Evolutionary conservation across 1,140 invertebrate genomes (phyloP).

Genomic region (Zaprionus ghesquierei): DNA sequence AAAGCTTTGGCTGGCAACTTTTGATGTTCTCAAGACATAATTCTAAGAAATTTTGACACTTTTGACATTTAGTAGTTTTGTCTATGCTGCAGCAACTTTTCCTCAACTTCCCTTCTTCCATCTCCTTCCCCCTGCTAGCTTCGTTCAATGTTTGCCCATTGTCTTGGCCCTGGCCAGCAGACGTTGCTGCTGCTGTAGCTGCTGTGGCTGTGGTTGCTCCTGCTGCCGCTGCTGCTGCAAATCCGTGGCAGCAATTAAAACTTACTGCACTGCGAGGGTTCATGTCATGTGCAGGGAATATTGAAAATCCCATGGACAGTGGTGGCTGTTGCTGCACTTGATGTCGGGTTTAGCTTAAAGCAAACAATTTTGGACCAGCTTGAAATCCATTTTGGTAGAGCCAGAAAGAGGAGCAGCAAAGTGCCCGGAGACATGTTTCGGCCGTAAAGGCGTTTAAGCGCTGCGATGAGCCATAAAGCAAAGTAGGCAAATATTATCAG

Average conservation of each 20-base stretch:
- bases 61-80: slow-evolving; percentile 81
- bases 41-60: slow-evolving; percentile 78
- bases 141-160: slow-evolving; percentile 42
- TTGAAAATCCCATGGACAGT: slow-evolving; percentile 28
- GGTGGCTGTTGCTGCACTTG: not conserved
- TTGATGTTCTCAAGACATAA: slow-evolving; percentile 79
- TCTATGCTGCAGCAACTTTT: slow-evolving; percentile 53
- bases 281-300: slow-evolving; percentile 39
- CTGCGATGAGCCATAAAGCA: not conserved
- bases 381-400: not conserved
- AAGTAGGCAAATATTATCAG: not conserved
- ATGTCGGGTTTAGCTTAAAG: slow-evolving; percentile 6
- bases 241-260: slow-evolving; percentile 74
- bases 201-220: not conserved
- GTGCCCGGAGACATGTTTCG: not conserved
- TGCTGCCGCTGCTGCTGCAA: slow-evolving; percentile 23
- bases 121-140: not conserved
- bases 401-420: not conserved
- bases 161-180: slow-evolving; percentile 43
- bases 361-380: slow-evolving; percentile 7
- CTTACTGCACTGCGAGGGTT: slow-evolving; percentile 39
- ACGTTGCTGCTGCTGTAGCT: not conserved
- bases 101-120: not conserved
- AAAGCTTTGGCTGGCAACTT: slow-evolving; percentile 55
- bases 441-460: not conserved